Conservation (phyloP, 2,888 invertebrate species). For the Thera obeliscata region DNA sequence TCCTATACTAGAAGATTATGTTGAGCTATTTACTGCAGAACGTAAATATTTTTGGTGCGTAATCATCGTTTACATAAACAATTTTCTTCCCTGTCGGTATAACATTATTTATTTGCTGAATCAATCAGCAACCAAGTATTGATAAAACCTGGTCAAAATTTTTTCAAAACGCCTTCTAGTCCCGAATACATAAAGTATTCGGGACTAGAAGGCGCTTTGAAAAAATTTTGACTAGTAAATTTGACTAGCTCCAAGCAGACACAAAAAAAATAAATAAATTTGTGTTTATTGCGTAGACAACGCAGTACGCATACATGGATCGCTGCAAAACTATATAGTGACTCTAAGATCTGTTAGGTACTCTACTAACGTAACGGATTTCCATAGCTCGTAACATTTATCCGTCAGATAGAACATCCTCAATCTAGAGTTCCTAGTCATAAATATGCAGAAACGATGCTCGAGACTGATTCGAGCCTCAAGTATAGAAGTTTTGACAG, state of each 20-base stretch:
- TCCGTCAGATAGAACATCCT: neutral
- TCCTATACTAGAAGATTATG: slow-evolving; percentile 6
- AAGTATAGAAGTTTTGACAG: too few species aligned
- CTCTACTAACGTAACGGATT: neutral
- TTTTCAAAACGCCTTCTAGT: too few species aligned
- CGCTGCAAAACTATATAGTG: neutral
- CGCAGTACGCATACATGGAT: neutral
- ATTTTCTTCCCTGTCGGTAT: neutral
- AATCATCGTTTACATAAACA: neutral
- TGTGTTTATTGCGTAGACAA: too few species aligned
- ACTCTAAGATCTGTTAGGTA: neutral
- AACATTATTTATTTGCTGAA: neutral
- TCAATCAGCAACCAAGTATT: too few species aligned
- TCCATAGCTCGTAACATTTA: slow-evolving; percentile 4
- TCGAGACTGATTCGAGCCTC: too few species aligned
- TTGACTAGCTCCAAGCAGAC: too few species aligned
- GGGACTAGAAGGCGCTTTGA: too few species aligned
- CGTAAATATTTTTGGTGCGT: neutral
- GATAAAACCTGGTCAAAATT: too few species aligned
- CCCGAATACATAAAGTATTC: too few species aligned
- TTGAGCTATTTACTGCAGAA: slow-evolving; percentile 1
- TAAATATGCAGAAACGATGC: too few species aligned
- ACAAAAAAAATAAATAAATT: too few species aligned
- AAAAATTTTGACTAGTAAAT: too few species aligned
- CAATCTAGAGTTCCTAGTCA: neutral